Evolutionary conservation across 2,797 vertebrate genomes (phyloP).

Genomic region (Epinephelus awoara): DNA sequence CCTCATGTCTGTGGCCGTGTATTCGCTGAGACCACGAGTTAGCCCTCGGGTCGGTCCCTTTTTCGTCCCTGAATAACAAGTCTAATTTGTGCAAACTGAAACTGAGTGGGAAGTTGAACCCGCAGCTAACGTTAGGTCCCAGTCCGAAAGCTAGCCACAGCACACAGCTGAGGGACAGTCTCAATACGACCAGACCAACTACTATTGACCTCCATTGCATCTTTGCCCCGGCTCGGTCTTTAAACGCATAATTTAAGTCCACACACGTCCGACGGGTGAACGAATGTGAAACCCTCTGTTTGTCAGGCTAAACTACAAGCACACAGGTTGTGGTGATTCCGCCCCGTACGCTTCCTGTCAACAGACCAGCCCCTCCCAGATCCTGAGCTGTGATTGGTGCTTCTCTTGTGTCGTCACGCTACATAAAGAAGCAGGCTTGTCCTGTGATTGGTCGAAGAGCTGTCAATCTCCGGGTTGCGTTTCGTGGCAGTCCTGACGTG

Average conservation of each 20-base stretch:
- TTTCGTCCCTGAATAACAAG: conserved; percentile 76
- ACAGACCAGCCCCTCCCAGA: conserved; percentile 76
- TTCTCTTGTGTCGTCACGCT: background rate
- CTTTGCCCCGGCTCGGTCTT: conserved; percentile 83
- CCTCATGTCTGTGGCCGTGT: conserved; percentile 62
- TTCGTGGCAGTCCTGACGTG: conserved; percentile 73
- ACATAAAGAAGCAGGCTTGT: rapidly evolving
- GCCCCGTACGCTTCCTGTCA: conserved; percentile 84
- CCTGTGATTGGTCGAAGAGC: conserved; percentile 60
- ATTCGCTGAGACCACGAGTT: conserved; percentile 79
- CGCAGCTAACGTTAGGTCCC: conserved; percentile 88
- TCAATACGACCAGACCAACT: conserved; percentile 92
- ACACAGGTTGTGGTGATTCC: conserved; percentile 26
- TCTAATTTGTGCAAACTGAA: conserved; percentile 85
- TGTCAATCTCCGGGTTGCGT: conserved; percentile 61
- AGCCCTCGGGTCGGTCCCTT: conserved; percentile 10
- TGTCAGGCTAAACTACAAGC: conserved; percentile 30
- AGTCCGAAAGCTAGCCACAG: conserved; percentile 90
- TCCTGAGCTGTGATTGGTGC: conserved; percentile 72
- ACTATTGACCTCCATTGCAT: conserved; percentile 97
- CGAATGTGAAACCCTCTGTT: conserved; percentile 22
- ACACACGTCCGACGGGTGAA: conserved; percentile 45
- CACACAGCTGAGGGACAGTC: conserved; percentile 90
- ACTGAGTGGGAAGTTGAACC: conserved; percentile 88
- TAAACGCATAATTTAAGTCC: conserved; percentile 84